phyloP scores from a whole-genome alignment of 2,888 invertebrate species.

The Oligia strigilis region DNA sequence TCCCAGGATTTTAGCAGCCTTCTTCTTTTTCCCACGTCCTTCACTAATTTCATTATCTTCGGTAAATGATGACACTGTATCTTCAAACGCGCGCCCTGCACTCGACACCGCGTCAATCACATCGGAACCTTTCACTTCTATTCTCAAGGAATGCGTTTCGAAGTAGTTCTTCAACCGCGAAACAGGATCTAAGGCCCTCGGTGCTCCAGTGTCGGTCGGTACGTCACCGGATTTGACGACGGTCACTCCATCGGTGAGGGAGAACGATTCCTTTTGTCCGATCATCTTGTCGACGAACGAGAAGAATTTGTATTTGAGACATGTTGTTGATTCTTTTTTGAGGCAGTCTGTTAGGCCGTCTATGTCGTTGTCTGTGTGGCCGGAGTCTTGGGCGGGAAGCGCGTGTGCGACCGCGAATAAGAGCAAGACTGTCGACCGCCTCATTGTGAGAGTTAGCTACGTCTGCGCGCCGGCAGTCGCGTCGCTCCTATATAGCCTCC shows the following conservation, averaged over 20 bases:
- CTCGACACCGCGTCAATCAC: slow-evolving; percentile 95
- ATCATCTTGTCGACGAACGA: slow-evolving; percentile 96
- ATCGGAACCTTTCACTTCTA: slow-evolving; percentile 96
- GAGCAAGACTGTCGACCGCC: slow-evolving; percentile 81
- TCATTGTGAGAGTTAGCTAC: slow-evolving; percentile 82
- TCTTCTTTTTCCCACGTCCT: slow-evolving; percentile 95
- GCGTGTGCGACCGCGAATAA: slow-evolving; percentile 90
- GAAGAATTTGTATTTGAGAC: slow-evolving; percentile 96
- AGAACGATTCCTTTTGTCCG: slow-evolving; percentile 94
- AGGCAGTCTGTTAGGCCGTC: slow-evolving; percentile 95
- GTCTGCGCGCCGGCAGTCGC: slow-evolving; percentile 82
- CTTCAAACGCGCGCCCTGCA: slow-evolving; percentile 95
- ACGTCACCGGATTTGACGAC: slow-evolving; percentile 94
- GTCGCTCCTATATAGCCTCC: slow-evolving; percentile 83
- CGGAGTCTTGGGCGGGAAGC: slow-evolving; percentile 93
- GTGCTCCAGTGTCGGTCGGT: slow-evolving; percentile 94
- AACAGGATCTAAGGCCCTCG: slow-evolving; percentile 93
- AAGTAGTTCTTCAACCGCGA: slow-evolving; percentile 94
- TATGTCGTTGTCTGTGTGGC: slow-evolving; percentile 94
- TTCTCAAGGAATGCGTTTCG: slow-evolving; percentile 95
- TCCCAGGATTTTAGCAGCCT: slow-evolving; percentile 94
- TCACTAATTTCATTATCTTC: slow-evolving; percentile 91
- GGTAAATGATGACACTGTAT: slow-evolving; percentile 92
- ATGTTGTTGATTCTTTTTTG: slow-evolving; percentile 95
- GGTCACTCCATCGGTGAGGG: slow-evolving; percentile 95